phyloP scores from a whole-genome alignment of 2,113 vertebrate genomes.

The Pelodiscus sinensis region DNA sequence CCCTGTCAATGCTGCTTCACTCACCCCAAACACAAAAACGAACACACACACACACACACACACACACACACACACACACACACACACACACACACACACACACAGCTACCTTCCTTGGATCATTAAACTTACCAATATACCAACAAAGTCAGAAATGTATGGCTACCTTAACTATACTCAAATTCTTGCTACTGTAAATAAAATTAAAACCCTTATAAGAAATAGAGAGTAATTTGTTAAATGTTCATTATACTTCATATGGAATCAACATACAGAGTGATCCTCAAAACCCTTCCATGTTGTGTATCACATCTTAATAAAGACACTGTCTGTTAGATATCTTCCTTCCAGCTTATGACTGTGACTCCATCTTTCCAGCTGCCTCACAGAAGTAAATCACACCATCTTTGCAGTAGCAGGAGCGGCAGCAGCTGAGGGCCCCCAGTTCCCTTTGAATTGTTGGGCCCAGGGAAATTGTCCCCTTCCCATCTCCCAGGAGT shows the following conservation, averaged over 20 bases:
- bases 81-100: neutral
- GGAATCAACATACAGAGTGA: neutral
- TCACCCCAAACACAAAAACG: neutral
- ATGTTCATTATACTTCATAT: neutral
- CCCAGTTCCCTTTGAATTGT: no score
- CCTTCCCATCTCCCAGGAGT: no score
- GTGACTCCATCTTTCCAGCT: neutral
- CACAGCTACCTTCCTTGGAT: neutral
- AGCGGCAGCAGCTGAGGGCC: no score
- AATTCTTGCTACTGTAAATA: neutral
- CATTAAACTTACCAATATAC: constrained; percentile 21
- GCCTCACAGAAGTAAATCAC: neutral
- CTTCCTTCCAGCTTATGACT: neutral
- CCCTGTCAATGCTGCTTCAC: neutral
- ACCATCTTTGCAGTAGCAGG: neutral
- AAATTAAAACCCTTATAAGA: neutral
- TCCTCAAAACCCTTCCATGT: neutral
- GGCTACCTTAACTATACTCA: neutral
- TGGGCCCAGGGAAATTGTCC: no score
- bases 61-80: neutral
- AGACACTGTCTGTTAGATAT: neutral
- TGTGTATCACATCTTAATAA: neutral
- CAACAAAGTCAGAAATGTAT: constrained; percentile 7
- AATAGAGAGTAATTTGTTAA: neutral
- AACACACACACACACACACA: neutral